Percentiles rank a stretch among this genome's conserved stretches.
These are phyloP conservation scores for Andrena chrysosceles DNA, from an alignment of 2,888 invertebrate species.

Conservation along the genomic window DNA sequence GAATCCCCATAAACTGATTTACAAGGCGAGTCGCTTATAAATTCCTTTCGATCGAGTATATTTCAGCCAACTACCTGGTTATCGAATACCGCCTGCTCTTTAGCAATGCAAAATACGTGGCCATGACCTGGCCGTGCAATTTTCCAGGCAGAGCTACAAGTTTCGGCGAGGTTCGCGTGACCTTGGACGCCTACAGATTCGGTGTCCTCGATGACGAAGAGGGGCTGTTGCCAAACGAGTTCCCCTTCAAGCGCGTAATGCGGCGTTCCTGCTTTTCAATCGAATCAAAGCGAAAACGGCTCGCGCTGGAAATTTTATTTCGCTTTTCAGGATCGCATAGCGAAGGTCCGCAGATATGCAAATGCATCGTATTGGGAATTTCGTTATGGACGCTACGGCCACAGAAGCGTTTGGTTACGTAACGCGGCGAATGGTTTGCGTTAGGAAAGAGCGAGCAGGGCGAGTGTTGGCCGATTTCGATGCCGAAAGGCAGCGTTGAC, in stretches of 20 bases:
- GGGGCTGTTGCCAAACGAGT: background rate
- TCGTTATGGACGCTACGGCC: too few relatives aligned
- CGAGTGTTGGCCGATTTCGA: background rate
- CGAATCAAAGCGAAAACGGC: too few relatives aligned
- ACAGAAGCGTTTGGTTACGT: too few relatives aligned
- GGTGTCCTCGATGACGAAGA: background rate
- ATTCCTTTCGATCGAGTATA: background rate
- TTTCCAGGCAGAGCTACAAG: background rate
- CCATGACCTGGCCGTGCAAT: background rate
- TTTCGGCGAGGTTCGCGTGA: background rate
- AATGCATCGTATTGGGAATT: too few relatives aligned
- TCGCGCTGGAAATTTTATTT: too few relatives aligned
- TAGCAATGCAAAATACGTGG: slow-evolving; percentile 4
- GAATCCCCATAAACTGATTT: too few relatives aligned
- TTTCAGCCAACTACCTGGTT: background rate
- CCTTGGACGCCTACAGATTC: background rate
- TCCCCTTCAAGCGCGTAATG: too few relatives aligned
- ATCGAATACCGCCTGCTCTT: background rate
- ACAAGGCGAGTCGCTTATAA: background rate
- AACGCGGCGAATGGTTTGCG: too few relatives aligned
- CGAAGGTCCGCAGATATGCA: too few relatives aligned
- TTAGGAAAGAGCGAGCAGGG: too few relatives aligned
- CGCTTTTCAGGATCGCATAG: too few relatives aligned
- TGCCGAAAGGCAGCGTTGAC: background rate
- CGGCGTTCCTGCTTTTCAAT: too few relatives aligned